phyloP scores from a whole-genome alignment of 2,113 vertebrate genomes.

The Hemichromis elongatus region DNA sequence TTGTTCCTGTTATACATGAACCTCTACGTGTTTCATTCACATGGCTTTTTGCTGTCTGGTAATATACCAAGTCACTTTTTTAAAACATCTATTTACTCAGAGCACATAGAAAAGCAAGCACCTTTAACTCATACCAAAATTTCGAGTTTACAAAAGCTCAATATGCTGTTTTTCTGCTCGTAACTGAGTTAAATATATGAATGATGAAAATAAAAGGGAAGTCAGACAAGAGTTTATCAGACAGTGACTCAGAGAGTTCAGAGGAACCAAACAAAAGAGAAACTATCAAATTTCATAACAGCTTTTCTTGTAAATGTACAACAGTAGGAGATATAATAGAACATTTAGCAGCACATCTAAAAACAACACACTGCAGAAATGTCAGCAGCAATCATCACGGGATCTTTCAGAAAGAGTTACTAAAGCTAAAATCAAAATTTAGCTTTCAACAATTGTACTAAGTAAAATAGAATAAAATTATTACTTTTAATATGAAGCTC shows the following conservation, averaged over 20 bases:
- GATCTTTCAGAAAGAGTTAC: not conserved
- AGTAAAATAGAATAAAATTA: not conserved
- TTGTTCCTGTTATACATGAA: not conserved
- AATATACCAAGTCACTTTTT: not conserved
- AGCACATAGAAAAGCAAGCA: not conserved
- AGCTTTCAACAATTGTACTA: not conserved
- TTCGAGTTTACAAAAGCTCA: not conserved
- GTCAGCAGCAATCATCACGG: not conserved
- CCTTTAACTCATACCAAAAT: not conserved
- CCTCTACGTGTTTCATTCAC: not conserved
- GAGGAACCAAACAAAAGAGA: not conserved
- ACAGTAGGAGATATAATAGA: not conserved
- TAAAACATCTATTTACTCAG: not conserved
- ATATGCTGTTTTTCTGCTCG: not conserved
- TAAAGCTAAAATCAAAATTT: not conserved
- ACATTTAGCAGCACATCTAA: not conserved
- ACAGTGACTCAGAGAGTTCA: not conserved
- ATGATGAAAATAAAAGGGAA: not conserved
- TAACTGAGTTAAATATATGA: not conserved
- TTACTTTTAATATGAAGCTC: not conserved
- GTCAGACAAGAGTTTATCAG: not conserved
- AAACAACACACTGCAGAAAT: not conserved
- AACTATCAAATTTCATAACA: not conserved
- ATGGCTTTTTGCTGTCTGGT: not conserved
- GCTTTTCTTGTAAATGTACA: not conserved